Percentiles rank a stretch among this genome's conserved stretches.
Conservation (phyloP, 2,888 invertebrate genomes). For the Lasius platythorax region DNA sequence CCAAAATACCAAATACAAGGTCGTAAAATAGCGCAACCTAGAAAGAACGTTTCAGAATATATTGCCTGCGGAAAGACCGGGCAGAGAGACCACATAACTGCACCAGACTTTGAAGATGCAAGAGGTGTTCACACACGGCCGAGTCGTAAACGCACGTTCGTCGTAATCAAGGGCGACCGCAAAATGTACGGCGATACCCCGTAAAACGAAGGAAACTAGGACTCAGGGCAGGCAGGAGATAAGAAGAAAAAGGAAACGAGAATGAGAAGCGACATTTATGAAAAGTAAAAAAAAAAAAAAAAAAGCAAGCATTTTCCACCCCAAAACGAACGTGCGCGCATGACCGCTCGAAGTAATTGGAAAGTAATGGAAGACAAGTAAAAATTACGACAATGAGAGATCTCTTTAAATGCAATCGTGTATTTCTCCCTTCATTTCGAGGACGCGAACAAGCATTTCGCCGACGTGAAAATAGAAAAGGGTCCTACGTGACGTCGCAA, state of each 20-base stretch:
- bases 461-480: conserved; percentile 8
- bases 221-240: neutral
- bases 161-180: conserved; percentile 31
- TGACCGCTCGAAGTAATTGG: conserved; percentile 34
- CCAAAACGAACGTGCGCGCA: neutral
- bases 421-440: conserved; percentile 1
- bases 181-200: conserved; percentile 18
- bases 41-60: conserved; percentile 17
- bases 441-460: neutral
- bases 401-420: conserved; percentile 24
- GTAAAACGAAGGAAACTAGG: conserved; percentile 14
- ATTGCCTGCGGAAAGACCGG: neutral
- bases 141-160: conserved; percentile 23
- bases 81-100: neutral
- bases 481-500: conserved; percentile 45
- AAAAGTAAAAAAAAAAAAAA: conserved; percentile 8
- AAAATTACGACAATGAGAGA: conserved; percentile 4
- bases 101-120: conserved; percentile 17
- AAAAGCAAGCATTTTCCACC: neutral
- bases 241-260: neutral
- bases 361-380: conserved; percentile 25
- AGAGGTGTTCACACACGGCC: conserved; percentile 8
- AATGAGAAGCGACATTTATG: conserved; percentile 26
- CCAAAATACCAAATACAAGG: neutral
- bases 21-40: conserved; percentile 11